phyloP scores from a whole-genome alignment of 2,888 invertebrate genomes.

The Bombylius discolor region DNA sequence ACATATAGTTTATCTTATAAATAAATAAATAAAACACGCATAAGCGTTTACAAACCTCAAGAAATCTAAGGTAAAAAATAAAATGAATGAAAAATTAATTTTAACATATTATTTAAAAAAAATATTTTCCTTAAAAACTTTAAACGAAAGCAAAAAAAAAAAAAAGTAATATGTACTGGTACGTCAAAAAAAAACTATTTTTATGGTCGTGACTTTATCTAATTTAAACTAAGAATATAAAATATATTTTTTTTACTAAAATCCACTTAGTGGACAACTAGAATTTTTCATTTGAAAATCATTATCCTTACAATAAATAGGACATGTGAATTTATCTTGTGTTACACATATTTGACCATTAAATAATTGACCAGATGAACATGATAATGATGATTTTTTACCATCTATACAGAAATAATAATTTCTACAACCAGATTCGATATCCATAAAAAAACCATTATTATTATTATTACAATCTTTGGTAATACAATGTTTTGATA shows the following conservation, averaged over 20 bases:
- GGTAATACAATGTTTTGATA: constrained; percentile 20
- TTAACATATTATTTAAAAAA: too few relatives aligned
- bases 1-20: too few relatives aligned
- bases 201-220: too few relatives aligned
- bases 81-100: too few relatives aligned
- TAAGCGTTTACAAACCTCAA: too few relatives aligned
- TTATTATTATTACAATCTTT: constrained; percentile 18
- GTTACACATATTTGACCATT: constrained; percentile 47
- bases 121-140: too few relatives aligned
- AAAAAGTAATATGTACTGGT: too few relatives aligned
- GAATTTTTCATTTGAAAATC: constrained; percentile 9
- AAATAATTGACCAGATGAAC: constrained; percentile 39
- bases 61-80: too few relatives aligned
- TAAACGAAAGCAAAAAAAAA: too few relatives aligned
- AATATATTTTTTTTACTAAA: neutral
- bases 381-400: constrained; percentile 38
- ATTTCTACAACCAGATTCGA: constrained; percentile 35
- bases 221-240: too few relatives aligned
- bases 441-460: constrained; percentile 45
- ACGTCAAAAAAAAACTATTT: too few relatives aligned
- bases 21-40: too few relatives aligned
- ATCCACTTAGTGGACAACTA: constrained; percentile 18
- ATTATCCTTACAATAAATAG: constrained; percentile 19
- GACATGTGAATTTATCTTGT: constrained; percentile 21
- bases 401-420: constrained; percentile 49